Percentiles rank a stretch among this genome's conserved stretches.
phyloP scores from a whole-genome alignment of 2,113 vertebrate genomes.

The Dipodomys merriami region DNA sequence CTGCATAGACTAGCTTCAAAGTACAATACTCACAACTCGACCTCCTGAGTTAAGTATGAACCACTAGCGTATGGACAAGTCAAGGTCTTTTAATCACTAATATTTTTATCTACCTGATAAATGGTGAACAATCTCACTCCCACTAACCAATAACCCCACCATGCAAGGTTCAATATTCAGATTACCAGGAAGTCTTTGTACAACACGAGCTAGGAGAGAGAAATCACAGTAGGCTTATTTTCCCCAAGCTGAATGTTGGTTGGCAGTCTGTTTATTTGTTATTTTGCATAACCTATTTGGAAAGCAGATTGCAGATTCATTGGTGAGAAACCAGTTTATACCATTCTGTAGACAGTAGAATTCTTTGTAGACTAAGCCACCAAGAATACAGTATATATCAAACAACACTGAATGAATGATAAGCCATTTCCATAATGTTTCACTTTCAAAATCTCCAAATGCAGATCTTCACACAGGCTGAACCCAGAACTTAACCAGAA shows the following conservation, averaged over 20 bases:
- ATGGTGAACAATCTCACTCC: background rate
- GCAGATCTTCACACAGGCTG: background rate
- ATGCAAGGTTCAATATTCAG: slow-evolving; percentile 16
- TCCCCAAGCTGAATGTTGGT: background rate
- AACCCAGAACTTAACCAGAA: background rate
- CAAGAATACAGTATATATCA: background rate
- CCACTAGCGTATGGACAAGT: background rate
- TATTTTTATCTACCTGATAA: background rate
- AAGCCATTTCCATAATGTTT: background rate
- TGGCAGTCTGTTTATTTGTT: background rate
- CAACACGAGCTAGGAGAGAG: background rate
- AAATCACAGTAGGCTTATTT: background rate
- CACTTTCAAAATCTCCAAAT: slow-evolving; percentile 19
- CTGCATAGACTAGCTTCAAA: too few species aligned
- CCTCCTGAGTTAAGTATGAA: too few species aligned
- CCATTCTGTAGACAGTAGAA: background rate
- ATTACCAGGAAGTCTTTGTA: slow-evolving; percentile 16
- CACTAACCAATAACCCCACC: background rate
- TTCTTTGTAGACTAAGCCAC: background rate
- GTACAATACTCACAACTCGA: too few species aligned
- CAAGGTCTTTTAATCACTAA: background rate
- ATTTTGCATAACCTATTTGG: background rate
- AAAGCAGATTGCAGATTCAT: background rate
- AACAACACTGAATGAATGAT: background rate
- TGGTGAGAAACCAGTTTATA: background rate